Evolutionary conservation across 2,888 invertebrate species (phyloP).

Genomic region (Tenthredo livida): DNA sequence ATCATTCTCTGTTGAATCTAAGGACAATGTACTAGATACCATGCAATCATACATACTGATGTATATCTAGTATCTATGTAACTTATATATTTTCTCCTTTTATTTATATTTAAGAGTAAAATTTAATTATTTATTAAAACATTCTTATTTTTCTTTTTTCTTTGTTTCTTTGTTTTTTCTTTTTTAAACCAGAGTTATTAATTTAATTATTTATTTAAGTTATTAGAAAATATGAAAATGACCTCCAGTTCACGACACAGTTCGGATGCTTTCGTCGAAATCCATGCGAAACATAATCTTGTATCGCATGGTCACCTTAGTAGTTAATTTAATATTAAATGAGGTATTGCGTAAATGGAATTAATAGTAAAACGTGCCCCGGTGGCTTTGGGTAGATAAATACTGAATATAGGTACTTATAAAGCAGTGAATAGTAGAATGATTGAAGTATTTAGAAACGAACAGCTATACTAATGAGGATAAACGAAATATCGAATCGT

Average conservation of each 20-base stretch:
- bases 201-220: neutral
- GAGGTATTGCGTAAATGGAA: neutral
- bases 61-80: neutral
- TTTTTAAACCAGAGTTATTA: neutral
- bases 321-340: conserved; percentile 7
- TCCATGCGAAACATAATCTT: conserved; percentile 15
- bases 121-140: neutral
- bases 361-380: neutral
- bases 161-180: neutral
- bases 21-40: neutral
- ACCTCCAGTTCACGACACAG: conserved; percentile 52
- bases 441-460: neutral
- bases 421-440: conserved; percentile 12
- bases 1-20: neutral
- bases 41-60: neutral
- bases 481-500: neutral
- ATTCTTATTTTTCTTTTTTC: neutral
- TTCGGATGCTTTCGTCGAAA: conserved; percentile 11
- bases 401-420: neutral
- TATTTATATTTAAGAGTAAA: neutral
- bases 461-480: conserved; percentile 9
- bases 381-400: neutral
- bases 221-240: neutral
- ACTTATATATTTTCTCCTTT: neutral
- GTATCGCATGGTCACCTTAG: neutral